A percentile compares a stretch with the other conserved stretches of the same genome.
These are phyloP conservation scores for Cecidostiba fungosa DNA, from an alignment of 2,888 invertebrate species.

Conservation along the genomic window DNA sequence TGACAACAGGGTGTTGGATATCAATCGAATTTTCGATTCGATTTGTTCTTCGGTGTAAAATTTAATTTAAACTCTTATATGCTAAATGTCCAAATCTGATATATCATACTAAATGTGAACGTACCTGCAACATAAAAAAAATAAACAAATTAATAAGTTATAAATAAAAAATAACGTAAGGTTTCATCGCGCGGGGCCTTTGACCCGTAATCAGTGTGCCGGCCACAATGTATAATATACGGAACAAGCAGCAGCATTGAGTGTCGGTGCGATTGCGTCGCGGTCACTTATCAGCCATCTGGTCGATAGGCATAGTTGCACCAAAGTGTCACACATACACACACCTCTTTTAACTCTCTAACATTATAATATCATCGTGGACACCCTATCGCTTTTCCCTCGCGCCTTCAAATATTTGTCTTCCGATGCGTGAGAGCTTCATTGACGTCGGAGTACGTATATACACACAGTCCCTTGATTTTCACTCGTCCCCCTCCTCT, in stretches of 20 bases:
- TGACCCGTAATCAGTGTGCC: slow-evolving; percentile 72
- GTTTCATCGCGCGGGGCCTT: slow-evolving; percentile 68
- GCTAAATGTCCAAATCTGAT: too few species aligned
- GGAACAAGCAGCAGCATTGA: slow-evolving; percentile 29
- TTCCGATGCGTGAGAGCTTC: slow-evolving; percentile 23
- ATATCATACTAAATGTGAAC: too few species aligned
- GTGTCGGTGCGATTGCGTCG: slow-evolving; percentile 2
- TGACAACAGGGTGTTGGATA: neutral
- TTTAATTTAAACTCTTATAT: too few species aligned
- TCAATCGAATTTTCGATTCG: neutral
- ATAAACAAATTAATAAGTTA: too few species aligned
- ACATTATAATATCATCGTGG: slow-evolving; percentile 1
- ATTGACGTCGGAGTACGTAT: slow-evolving; percentile 17
- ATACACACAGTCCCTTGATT: neutral
- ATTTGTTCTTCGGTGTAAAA: neutral
- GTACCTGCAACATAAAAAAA: neutral
- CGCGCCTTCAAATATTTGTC: slow-evolving; percentile 53
- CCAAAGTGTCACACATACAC: neutral
- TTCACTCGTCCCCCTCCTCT: neutral
- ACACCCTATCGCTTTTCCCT: slow-evolving; percentile 38
- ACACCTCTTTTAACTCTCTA: neutral
- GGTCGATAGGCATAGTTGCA: neutral
- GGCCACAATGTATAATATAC: slow-evolving; percentile 37
- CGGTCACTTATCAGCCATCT: slow-evolving; percentile 47
- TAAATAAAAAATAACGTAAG: neutral